These are phyloP conservation scores for Siniperca scherzeri DNA, from an alignment of 2,797 vertebrate genomes.

Conservation along the genomic window DNA sequence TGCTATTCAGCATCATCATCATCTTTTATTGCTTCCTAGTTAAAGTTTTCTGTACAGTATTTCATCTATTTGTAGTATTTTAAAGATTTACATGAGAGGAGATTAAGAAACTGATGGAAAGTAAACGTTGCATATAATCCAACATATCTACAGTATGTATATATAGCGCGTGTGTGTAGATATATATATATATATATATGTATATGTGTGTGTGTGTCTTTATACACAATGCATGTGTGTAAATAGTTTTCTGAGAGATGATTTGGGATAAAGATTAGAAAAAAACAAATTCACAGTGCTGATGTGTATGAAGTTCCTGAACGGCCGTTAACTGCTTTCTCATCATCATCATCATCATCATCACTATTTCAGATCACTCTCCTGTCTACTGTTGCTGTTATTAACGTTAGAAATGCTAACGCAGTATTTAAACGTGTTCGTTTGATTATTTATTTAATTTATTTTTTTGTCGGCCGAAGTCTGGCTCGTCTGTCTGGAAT, in stretches of 20 bases:
- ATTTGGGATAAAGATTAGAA: background rate
- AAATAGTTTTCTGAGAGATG: no score
- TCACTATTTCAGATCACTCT: no score
- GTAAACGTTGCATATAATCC: background rate
- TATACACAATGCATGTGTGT: background rate
- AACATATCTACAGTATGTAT: background rate
- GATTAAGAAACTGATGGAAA: background rate
- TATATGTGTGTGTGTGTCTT: no score
- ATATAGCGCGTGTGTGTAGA: no score
- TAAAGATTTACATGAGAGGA: background rate
- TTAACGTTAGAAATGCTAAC: rapidly evolving
- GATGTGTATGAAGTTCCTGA: background rate
- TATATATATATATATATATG: no score
- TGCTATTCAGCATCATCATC: background rate
- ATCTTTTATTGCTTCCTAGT: background rate
- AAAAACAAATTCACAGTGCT: background rate
- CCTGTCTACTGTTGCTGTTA: background rate
- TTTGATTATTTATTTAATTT: constrained; percentile 17
- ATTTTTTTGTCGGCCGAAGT: constrained; percentile 82
- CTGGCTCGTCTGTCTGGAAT: constrained; percentile 81
- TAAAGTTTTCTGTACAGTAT: background rate
- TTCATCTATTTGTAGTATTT: background rate
- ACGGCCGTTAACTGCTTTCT: no score
- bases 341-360: no score
- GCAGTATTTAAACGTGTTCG: background rate